Evolutionary conservation across 2,888 invertebrate genomes (phyloP).

Genomic region (Euproctis similis): DNA sequence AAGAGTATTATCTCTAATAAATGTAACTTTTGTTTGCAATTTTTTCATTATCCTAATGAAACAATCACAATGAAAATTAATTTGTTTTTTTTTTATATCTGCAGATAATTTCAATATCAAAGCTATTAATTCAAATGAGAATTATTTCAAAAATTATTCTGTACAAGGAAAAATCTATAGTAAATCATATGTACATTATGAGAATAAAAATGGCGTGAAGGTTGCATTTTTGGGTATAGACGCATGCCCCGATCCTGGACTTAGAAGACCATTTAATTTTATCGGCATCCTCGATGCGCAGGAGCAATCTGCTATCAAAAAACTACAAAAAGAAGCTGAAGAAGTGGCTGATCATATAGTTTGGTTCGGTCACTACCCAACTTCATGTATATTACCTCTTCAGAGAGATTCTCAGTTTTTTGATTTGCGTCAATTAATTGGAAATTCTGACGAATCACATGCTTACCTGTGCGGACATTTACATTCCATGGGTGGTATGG

Average conservation of each 20-base stretch:
- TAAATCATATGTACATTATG: slow-evolving; percentile 82
- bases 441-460: slow-evolving; percentile 76
- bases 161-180: slow-evolving; percentile 82
- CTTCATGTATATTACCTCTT: slow-evolving; percentile 85
- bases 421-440: slow-evolving; percentile 75
- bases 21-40: too few species aligned
- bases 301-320: slow-evolving; percentile 75
- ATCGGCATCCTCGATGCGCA: slow-evolving; percentile 81
- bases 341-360: slow-evolving; percentile 56
- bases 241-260: slow-evolving; percentile 90
- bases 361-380: slow-evolving; percentile 93
- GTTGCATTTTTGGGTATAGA: slow-evolving; percentile 92
- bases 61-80: too few species aligned
- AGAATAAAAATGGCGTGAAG: slow-evolving; percentile 72
- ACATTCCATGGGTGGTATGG: slow-evolving; percentile 86
- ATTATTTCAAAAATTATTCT: slow-evolving; percentile 86
- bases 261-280: slow-evolving; percentile 92
- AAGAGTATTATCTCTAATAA: too few species aligned
- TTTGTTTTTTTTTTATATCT: not conserved
- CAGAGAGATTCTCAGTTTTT: slow-evolving; percentile 62
- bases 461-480: slow-evolving; percentile 94
- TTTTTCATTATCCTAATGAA: not conserved
- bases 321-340: slow-evolving; percentile 74
- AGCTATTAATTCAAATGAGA: slow-evolving; percentile 79
- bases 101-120: slow-evolving; percentile 93